Evolutionary conservation across 2,113 vertebrate genomes (phyloP).

Genomic region (Miniopterus natalensis): DNA sequence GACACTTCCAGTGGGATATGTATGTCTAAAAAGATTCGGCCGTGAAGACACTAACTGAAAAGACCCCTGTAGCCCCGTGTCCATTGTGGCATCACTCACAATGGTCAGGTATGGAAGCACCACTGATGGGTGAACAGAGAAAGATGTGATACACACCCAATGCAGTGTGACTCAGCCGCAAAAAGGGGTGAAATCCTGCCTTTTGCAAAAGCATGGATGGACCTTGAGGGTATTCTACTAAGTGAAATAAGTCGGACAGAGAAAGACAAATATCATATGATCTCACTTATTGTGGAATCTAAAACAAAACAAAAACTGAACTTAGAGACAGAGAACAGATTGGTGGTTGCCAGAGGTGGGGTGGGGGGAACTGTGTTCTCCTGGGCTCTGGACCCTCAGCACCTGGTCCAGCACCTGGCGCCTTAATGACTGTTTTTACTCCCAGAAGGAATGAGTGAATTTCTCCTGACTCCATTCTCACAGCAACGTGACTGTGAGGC

Average conservation of each 20-base stretch:
- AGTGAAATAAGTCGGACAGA: background rate
- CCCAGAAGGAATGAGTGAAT: background rate
- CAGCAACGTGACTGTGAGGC: background rate
- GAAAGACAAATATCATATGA: background rate
- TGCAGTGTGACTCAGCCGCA: background rate
- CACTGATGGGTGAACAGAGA: fast-evolving
- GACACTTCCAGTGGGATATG: background rate
- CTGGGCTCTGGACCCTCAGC: fast-evolving
- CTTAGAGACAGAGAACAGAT: background rate
- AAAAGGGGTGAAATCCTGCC: background rate
- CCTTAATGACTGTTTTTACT: background rate
- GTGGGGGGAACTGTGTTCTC: background rate
- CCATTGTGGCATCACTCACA: fast-evolving
- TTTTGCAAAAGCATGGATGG: too few relatives aligned
- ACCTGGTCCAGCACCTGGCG: background rate
- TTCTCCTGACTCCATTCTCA: background rate
- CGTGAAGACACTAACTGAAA: background rate
- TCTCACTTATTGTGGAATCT: background rate
- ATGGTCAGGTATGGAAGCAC: background rate
- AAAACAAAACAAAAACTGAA: background rate
- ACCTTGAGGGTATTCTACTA: background rate
- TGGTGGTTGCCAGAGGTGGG: background rate
- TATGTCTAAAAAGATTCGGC: background rate
- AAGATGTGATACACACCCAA: too few relatives aligned
- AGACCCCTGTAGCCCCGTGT: background rate